phyloP scores from a whole-genome alignment of 2,113 vertebrate species.

The Rana temporaria region DNA sequence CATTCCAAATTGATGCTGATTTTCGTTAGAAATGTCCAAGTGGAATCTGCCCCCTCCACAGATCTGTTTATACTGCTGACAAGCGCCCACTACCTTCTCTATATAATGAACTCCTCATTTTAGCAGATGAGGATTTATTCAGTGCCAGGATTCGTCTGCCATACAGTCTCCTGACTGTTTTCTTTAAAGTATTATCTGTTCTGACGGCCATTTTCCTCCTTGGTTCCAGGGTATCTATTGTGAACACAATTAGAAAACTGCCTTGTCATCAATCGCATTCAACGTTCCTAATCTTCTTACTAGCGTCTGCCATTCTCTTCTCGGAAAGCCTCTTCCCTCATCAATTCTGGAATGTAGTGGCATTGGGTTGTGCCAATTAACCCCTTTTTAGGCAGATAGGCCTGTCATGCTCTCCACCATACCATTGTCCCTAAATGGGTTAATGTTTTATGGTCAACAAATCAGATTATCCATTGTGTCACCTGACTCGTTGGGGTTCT shows the following conservation, averaged over 20 bases:
- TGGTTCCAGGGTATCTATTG: conserved; percentile 12
- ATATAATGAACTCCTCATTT: no score
- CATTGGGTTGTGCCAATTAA: conserved; percentile 65
- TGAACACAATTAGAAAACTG: conserved; percentile 49
- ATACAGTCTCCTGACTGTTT: conserved; percentile 27
- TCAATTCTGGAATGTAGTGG: conserved; percentile 63
- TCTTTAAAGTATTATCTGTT: conserved; percentile 24
- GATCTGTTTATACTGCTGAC: neutral
- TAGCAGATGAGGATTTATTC: conserved; percentile 1
- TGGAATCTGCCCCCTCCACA: neutral
- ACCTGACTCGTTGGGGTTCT: conserved; percentile 60
- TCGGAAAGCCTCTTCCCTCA: conserved; percentile 61
- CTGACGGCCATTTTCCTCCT: conserved; percentile 32
- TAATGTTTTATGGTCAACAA: conserved; percentile 62
- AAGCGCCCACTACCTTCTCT: neutral
- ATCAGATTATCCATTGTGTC: conserved; percentile 65
- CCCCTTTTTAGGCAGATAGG: conserved; percentile 6
- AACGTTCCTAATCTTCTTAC: conserved; percentile 62
- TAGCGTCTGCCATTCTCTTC: conserved; percentile 55
- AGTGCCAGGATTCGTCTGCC: neutral
- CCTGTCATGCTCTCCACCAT: conserved; percentile 18
- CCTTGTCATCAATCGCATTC: conserved; percentile 55
- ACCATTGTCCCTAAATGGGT: conserved; percentile 27
- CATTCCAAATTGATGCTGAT: neutral
- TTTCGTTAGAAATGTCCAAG: neutral